phyloP scores from a whole-genome alignment of 2,888 invertebrate genomes.

The Arenicola marina region DNA sequence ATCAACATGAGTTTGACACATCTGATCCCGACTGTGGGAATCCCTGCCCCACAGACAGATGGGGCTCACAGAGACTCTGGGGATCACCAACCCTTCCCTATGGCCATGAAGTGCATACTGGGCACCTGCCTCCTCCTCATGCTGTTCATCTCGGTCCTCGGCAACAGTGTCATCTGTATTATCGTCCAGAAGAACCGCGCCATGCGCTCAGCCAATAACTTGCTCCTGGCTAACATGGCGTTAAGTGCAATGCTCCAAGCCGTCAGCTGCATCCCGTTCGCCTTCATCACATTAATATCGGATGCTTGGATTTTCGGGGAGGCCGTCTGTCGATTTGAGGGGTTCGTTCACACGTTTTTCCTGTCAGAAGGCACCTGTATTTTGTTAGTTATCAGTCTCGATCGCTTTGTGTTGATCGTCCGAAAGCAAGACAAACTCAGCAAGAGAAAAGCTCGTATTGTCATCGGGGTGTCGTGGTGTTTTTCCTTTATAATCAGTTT shows the following conservation, averaged over 20 bases:
- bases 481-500: constrained; percentile 32
- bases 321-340: constrained; percentile 30
- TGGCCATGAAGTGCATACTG: neutral
- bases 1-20: too few relatives aligned
- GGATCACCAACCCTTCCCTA: neutral
- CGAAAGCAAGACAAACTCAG: constrained; percentile 40
- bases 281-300: constrained; percentile 34
- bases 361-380: constrained; percentile 40
- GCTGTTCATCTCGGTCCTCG: constrained; percentile 33
- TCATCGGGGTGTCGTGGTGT: constrained; percentile 37
- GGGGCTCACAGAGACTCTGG: too few relatives aligned
- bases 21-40: too few relatives aligned
- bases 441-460: constrained; percentile 33
- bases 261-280: constrained; percentile 40
- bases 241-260: constrained; percentile 41
- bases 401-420: constrained; percentile 49
- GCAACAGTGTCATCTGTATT: constrained; percentile 47
- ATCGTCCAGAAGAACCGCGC: constrained; percentile 47
- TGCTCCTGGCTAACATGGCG: constrained; percentile 50
- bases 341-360: constrained; percentile 39
- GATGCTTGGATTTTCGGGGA: constrained; percentile 33
- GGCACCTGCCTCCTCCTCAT: constrained; percentile 18
- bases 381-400: constrained; percentile 46
- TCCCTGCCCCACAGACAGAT: too few relatives aligned
- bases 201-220: constrained; percentile 55